Evolutionary conservation across 2,888 invertebrate genomes (phyloP).

Genomic region (Agonum fuliginosum): DNA sequence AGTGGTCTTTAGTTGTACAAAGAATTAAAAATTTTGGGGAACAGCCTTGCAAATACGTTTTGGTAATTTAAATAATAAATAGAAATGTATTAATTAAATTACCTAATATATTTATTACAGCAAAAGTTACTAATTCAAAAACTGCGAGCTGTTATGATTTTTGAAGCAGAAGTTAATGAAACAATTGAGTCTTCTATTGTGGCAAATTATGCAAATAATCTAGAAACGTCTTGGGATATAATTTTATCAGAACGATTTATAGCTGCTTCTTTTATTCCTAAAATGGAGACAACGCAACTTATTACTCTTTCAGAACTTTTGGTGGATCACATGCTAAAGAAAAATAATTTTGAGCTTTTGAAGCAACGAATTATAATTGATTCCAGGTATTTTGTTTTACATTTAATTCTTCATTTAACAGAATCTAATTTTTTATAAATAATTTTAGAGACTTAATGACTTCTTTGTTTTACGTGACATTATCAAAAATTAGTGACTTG

Average conservation of each 20-base stretch:
- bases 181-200: conserved; percentile 65
- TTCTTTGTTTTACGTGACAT: conserved; percentile 64
- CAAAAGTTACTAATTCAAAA: conserved; percentile 70
- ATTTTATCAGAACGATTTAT: conserved; percentile 68
- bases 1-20: conserved; percentile 70
- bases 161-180: conserved; percentile 67
- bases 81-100: not conserved
- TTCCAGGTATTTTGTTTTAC: conserved; percentile 32
- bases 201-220: conserved; percentile 64
- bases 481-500: conserved; percentile 67
- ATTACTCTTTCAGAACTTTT: conserved; percentile 61
- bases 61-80: conserved; percentile 63
- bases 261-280: conserved; percentile 65
- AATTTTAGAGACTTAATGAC: conserved; percentile 63
- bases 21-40: conserved; percentile 71
- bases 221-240: conserved; percentile 67
- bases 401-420: not conserved
- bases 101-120: conserved; percentile 63
- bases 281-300: conserved; percentile 64
- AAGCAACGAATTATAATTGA: conserved; percentile 42
- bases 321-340: conserved; percentile 59
- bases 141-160: conserved; percentile 67
- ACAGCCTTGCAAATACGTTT: conserved; percentile 67
- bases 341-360: conserved; percentile 38
- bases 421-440: conserved; percentile 11